phyloP scores from a whole-genome alignment of 2,888 invertebrate genomes.

The Clostera curtula region DNA sequence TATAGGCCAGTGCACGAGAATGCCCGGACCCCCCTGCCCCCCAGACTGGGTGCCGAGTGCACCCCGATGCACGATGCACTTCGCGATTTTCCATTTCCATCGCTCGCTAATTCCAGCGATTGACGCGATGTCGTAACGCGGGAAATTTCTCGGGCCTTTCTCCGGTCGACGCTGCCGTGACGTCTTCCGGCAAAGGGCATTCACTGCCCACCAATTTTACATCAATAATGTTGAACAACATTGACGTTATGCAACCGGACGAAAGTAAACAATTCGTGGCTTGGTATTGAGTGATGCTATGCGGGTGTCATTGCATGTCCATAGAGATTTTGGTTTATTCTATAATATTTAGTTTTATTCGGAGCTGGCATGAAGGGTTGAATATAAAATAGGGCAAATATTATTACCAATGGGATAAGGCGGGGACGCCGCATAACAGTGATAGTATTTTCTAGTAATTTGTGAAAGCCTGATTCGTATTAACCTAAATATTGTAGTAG shows the following conservation, averaged over 20 bases:
- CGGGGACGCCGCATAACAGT: no score
- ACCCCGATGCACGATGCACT: slow-evolving; percentile 41
- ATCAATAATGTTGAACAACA: slow-evolving; percentile 23
- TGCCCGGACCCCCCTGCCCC: slow-evolving; percentile 45
- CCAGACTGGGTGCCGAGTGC: slow-evolving; percentile 17
- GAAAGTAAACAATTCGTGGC: background rate
- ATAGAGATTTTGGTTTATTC: no score
- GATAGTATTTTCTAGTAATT: no score
- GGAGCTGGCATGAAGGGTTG: no score
- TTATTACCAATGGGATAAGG: no score
- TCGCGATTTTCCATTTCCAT: slow-evolving; percentile 72
- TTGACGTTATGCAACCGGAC: slow-evolving; percentile 10
- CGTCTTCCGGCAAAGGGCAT: slow-evolving; percentile 48
- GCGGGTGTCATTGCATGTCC: no score
- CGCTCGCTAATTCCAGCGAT: slow-evolving; percentile 55
- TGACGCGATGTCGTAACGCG: slow-evolving; percentile 51
- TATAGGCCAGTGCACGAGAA: slow-evolving; percentile 75
- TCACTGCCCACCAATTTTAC: slow-evolving; percentile 33
- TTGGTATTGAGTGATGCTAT: no score
- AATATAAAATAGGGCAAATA: no score
- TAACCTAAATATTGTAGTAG: no score
- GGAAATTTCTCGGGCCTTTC: slow-evolving; percentile 59
- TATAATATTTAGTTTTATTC: no score
- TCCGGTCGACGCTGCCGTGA: slow-evolving; percentile 30
- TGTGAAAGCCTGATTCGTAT: no score